Conservation (phyloP, 1,140 invertebrate species). For the Bombus fervidus region DNA sequence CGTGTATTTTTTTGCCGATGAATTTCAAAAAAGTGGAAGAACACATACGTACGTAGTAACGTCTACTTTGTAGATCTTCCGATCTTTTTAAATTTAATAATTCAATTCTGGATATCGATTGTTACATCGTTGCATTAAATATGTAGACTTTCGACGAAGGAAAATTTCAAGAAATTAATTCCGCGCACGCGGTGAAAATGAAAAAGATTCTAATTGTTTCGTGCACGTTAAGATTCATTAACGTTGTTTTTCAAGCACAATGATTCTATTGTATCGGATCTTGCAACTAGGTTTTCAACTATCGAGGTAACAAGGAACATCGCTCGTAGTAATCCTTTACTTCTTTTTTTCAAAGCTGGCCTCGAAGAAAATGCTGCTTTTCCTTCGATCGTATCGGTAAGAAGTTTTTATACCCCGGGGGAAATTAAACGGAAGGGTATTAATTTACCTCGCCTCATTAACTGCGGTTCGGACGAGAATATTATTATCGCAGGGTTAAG, state of each 20-base stretch:
- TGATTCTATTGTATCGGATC: not conserved
- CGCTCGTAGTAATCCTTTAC: not conserved
- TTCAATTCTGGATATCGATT: rapidly evolving
- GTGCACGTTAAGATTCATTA: not conserved
- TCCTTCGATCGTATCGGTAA: not conserved
- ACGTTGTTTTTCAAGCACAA: not conserved
- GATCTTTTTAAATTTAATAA: no score
- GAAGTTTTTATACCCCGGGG: conserved; percentile 21
- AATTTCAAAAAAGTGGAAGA: not conserved
- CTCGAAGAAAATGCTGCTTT: not conserved
- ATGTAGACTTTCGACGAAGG: no score
- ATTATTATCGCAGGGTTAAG: not conserved
- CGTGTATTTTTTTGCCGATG: not conserved
- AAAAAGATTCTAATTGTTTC: not conserved
- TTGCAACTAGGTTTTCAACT: not conserved
- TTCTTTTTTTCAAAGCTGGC: not conserved
- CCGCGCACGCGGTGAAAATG: not conserved
- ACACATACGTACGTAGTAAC: no score
- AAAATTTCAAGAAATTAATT: no score
- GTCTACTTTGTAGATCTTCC: no score
- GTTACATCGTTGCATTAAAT: no score
- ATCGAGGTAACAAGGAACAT: not conserved
- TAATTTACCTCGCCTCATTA: conserved; percentile 37
- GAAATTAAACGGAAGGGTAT: conserved; percentile 36
- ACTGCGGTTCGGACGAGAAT: not conserved